Evolutionary conservation across 2,113 vertebrate species (phyloP).

Genomic region (Cephalopterus ornatus): DNA sequence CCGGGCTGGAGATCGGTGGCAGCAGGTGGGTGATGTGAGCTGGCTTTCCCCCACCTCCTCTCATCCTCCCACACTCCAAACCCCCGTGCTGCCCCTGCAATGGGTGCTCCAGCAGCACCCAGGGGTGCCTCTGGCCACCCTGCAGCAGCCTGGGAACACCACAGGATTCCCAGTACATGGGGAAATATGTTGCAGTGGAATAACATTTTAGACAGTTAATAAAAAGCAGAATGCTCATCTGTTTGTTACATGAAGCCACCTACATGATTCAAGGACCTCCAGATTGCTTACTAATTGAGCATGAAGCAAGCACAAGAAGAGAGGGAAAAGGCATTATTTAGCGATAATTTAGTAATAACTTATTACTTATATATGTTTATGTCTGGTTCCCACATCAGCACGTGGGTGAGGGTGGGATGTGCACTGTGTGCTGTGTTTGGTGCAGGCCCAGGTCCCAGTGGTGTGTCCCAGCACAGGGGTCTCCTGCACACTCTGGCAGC

Average conservation of each 20-base stretch:
- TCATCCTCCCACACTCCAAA: neutral
- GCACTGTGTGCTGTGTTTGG: neutral
- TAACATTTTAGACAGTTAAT: neutral
- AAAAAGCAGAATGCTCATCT: neutral
- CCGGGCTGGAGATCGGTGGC: neutral
- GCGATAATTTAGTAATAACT: neutral
- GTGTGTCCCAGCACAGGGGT: neutral
- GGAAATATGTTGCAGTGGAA: neutral
- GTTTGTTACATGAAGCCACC: neutral
- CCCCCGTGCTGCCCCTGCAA: accelerated
- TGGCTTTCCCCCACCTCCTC: neutral
- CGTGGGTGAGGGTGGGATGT: neutral
- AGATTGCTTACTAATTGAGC: neutral
- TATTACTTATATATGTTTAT: neutral
- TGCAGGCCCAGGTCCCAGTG: neutral
- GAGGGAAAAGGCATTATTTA: neutral
- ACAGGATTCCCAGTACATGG: neutral
- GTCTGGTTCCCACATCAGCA: neutral
- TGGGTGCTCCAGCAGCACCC: neutral
- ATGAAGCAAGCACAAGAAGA: neutral
- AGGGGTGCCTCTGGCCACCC: neutral
- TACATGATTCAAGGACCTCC: neutral
- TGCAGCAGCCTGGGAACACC: neutral
- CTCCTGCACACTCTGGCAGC: neutral
- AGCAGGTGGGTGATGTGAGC: neutral